Evolutionary conservation across 2,888 invertebrate genomes (phyloP), one percentile per base, ranked within the genome.

Genomic region (Platycheirus rosarum): DNA sequence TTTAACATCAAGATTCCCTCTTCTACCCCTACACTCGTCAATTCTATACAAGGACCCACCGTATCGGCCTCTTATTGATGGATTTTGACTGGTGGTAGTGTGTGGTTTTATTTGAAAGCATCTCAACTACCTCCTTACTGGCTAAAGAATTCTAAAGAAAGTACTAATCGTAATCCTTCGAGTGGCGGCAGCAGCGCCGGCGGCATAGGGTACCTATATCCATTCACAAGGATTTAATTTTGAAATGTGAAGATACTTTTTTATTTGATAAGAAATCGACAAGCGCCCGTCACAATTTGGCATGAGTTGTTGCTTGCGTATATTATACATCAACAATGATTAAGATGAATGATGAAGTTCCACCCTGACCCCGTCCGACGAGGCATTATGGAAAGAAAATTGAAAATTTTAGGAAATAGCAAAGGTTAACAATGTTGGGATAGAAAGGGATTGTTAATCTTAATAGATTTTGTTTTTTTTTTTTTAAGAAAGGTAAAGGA

Each of bases 251-350:
- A 62, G 62, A 63, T 70, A 70, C 32, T 32, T 32, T n/a, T 7
- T 8, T 7, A 32, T 32, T 32, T 32, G 23, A 23, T 63, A 42
- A 26, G n/a, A 20, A 71, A 71, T 66, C 60, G 26, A 73, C 66
- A 48, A 53, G 35, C 55, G 49, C 63, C 68, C 35, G 14, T 49
- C 42, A 57, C 48, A 63, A 75, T 75, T 65, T 44, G 18, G 68
- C n/a, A n/a, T n/a, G n/a, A n/a, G n/a, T n/a, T n/a, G n/a, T n/a
- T n/a, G n/a, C n/a, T n/a, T n/a, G n/a, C n/a, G n/a, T n/a, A n/a
- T n/a, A n/a, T n/a, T n/a, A n/a, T n/a, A n/a, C n/a, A n/a, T n/a
- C n/a, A n/a, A n/a, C n/a, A n/a, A n/a, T n/a, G n/a, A n/a, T n/a
- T n/a, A n/a, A n/a, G n/a, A n/a, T n/a, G n/a, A n/a, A n/a, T n/a